Conservation (phyloP, 2,113 vertebrate species). For the Microcebus ravelobensis region DNA sequence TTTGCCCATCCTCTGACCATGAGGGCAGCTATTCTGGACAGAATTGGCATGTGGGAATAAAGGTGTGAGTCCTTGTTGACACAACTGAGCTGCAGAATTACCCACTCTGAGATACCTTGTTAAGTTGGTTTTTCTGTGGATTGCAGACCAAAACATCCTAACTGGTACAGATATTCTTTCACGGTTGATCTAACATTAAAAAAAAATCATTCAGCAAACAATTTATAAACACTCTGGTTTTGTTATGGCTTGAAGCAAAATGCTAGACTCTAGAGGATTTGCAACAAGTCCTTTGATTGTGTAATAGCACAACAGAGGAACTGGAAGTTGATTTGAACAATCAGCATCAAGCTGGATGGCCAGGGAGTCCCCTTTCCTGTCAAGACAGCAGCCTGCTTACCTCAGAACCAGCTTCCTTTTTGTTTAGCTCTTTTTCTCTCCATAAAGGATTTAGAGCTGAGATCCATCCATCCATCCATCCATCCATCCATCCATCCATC, state of each 20-base stretch:
- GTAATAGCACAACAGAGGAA: not conserved
- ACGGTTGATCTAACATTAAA: not conserved
- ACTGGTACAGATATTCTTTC: not conserved
- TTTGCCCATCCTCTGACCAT: not conserved
- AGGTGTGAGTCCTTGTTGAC: not conserved
- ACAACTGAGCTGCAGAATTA: not conserved
- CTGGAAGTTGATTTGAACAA: not conserved
- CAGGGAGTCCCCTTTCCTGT: not conserved
- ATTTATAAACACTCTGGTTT: not conserved
- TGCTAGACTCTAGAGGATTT: constrained; percentile 8
- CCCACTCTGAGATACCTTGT: not conserved
- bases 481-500: not conserved
- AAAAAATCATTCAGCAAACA: not conserved
- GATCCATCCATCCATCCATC: not conserved
- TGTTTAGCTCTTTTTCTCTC: not conserved
- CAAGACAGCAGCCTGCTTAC: not conserved
- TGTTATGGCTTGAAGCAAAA: not conserved
- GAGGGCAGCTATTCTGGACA: not conserved
- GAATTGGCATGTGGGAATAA: not conserved
- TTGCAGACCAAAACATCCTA: not conserved
- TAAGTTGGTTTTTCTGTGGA: not conserved
- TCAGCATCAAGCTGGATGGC: not conserved
- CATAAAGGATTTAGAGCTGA: not conserved
- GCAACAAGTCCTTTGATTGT: not conserved
- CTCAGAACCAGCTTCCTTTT: not conserved